phyloP scores from a whole-genome alignment of 2,888 invertebrate species.

The Candidula unifasciata region DNA sequence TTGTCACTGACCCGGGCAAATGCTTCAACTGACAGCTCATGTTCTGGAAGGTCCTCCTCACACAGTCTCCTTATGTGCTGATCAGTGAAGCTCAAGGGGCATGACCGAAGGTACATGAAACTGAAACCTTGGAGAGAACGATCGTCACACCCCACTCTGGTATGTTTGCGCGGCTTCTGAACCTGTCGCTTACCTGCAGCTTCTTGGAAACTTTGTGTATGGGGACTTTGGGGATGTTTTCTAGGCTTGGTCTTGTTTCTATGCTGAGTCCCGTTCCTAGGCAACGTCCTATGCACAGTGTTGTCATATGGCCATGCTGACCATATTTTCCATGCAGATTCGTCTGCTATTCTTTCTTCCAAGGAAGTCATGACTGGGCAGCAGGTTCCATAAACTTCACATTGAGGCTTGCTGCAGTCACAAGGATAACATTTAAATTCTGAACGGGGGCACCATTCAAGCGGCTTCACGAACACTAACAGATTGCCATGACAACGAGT shows the following conservation, averaged over 20 bases:
- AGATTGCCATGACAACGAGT: neutral
- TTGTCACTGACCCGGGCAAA: neutral
- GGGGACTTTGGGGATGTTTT: too few relatives aligned
- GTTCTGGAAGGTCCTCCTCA: neutral
- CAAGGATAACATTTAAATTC: slow-evolving; percentile 20
- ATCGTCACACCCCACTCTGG: neutral
- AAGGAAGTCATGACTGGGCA: neutral
- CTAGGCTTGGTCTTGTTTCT: too few relatives aligned
- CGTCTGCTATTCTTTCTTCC: neutral
- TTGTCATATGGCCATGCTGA: too few relatives aligned
- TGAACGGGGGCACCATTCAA: neutral
- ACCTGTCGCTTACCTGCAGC: too few relatives aligned
- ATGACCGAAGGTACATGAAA: slow-evolving; percentile 22
- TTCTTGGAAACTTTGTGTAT: neutral
- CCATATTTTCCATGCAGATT: neutral
- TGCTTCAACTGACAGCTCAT: neutral
- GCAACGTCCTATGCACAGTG: too few relatives aligned
- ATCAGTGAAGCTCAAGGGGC: neutral
- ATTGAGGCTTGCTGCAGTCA: slow-evolving; percentile 23
- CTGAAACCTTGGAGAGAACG: neutral
- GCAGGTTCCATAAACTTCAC: slow-evolving; percentile 31
- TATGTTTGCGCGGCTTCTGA: neutral
- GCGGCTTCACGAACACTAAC: neutral
- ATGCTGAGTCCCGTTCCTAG: too few relatives aligned
- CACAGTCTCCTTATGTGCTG: neutral